Percentiles rank a stretch among this genome's conserved stretches.
Evolutionary conservation across 2,797 vertebrate genomes (phyloP).

Genomic region (Siniperca obscura): DNA sequence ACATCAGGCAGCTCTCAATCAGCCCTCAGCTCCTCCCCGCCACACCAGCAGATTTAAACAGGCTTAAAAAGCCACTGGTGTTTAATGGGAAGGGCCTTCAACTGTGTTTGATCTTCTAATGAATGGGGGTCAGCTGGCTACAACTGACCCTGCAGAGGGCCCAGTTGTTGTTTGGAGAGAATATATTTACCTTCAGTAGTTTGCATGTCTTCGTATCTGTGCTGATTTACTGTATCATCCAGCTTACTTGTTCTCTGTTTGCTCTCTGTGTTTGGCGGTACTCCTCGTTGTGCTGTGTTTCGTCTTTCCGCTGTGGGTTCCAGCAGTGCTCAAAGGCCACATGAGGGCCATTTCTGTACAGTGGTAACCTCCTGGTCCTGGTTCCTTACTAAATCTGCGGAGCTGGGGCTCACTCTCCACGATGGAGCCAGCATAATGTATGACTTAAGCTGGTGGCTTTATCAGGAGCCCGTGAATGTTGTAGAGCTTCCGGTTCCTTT

Average conservation of each 20-base stretch:
- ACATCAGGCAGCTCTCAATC: constrained; percentile 70
- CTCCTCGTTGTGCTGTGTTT: constrained; percentile 19
- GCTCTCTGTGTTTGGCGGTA: neutral
- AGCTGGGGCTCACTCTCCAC: constrained; percentile 14
- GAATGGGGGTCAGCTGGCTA: constrained; percentile 56
- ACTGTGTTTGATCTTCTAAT: constrained; percentile 63
- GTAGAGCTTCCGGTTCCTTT: constrained; percentile 55
- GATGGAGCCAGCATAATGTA: constrained; percentile 18
- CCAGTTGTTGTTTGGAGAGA: constrained; percentile 34
- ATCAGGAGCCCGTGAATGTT: constrained; percentile 56
- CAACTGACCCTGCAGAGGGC: constrained; percentile 32
- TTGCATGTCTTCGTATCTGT: neutral
- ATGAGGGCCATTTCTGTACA: constrained; percentile 6
- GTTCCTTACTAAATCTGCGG: constrained; percentile 31
- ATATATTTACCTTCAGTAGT: constrained; percentile 27
- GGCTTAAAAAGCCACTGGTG: constrained; percentile 54
- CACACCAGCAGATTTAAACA: constrained; percentile 55
- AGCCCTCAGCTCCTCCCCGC: constrained; percentile 46
- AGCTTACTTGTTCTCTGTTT: neutral
- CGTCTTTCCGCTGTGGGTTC: constrained; percentile 5
- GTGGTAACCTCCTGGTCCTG: constrained; percentile 20
- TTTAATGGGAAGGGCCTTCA: constrained; percentile 58
- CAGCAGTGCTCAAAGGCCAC: constrained; percentile 37
- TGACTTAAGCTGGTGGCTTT: constrained; percentile 39
- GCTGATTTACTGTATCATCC: constrained; percentile 8